phyloP scores from a whole-genome alignment of 2,888 invertebrate species.

The Therioaphis trifolii region DNA sequence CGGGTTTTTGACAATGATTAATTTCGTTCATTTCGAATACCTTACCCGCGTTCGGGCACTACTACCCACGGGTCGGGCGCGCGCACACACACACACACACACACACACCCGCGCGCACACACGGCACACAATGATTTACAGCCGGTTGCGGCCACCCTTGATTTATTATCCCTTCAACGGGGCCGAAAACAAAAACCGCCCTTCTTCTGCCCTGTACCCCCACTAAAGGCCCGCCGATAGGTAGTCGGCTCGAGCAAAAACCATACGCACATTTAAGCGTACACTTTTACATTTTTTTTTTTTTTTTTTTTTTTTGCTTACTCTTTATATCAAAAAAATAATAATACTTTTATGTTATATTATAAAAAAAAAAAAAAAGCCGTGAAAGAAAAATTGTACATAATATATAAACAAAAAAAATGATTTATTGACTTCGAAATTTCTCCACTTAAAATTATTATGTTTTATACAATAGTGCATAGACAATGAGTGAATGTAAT shows the following conservation, averaged over 20 bases:
- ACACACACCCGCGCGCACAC: constrained; percentile 5
- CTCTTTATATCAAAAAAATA: background rate
- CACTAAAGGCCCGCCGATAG: constrained; percentile 37
- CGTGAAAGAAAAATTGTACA: background rate
- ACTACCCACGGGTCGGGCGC: constrained; percentile 33
- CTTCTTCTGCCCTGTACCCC: constrained; percentile 17
- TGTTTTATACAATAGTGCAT: background rate
- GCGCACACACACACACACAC: constrained; percentile 18
- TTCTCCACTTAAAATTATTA: constrained; percentile 11
- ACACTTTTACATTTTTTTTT: background rate
- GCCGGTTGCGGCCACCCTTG: constrained; percentile 60
- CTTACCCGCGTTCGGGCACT: constrained; percentile 38
- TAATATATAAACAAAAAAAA: constrained; percentile 10
- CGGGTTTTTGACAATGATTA: constrained; percentile 59
- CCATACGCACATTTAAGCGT: constrained; percentile 20
- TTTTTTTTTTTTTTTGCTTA: background rate
- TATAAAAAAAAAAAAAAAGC: constrained; percentile 1
- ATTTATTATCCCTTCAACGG: constrained; percentile 61
- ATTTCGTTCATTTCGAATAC: constrained; percentile 60
- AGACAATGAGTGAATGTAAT: too few species aligned
- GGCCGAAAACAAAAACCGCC: constrained; percentile 58
- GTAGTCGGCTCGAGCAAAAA: constrained; percentile 23
- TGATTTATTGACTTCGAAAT: constrained; percentile 18
- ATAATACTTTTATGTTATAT: constrained; percentile 6
- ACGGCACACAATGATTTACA: constrained; percentile 49